phyloP scores from a whole-genome alignment of 2,797 vertebrate genomes.

The Florisuga fusca region DNA sequence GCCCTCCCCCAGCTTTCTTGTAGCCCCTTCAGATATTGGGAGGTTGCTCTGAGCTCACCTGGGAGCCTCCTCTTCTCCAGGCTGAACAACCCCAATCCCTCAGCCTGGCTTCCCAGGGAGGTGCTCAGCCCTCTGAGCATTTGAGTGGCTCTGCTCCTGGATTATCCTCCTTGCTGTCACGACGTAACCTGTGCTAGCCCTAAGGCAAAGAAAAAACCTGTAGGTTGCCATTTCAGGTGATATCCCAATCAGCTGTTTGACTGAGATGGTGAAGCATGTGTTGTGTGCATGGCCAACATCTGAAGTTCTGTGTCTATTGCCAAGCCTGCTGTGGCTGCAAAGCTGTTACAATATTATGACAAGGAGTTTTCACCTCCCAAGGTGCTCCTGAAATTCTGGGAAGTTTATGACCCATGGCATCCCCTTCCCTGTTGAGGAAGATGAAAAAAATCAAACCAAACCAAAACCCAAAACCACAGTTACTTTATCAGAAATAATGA shows the following conservation, averaged over 20 bases:
- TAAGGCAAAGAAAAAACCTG: neutral
- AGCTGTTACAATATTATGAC: neutral
- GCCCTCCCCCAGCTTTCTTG: too few species aligned
- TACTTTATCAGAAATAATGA: neutral
- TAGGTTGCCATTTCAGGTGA: neutral
- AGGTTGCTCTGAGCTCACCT: too few species aligned
- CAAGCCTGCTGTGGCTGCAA: neutral
- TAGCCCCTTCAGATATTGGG: too few species aligned
- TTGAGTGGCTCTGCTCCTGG: too few species aligned
- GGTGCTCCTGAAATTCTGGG: neutral
- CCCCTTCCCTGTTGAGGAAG: neutral
- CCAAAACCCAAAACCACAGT: neutral
- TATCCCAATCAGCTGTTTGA: neutral
- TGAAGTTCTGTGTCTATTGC: neutral
- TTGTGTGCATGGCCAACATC: neutral
- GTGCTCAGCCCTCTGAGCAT: too few species aligned
- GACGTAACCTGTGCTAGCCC: neutral
- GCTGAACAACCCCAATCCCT: too few species aligned
- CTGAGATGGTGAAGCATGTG: neutral
- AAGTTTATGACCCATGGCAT: neutral
- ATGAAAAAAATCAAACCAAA: neutral
- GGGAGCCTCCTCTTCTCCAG: too few species aligned
- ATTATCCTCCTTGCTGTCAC: neutral
- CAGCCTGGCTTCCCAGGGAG: too few species aligned
- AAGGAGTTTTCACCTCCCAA: neutral